These are phyloP conservation scores for Echinarachnius parma DNA, from an alignment of 53 echinoderm and acorn worm genomes.

Conservation along the genomic window DNA sequence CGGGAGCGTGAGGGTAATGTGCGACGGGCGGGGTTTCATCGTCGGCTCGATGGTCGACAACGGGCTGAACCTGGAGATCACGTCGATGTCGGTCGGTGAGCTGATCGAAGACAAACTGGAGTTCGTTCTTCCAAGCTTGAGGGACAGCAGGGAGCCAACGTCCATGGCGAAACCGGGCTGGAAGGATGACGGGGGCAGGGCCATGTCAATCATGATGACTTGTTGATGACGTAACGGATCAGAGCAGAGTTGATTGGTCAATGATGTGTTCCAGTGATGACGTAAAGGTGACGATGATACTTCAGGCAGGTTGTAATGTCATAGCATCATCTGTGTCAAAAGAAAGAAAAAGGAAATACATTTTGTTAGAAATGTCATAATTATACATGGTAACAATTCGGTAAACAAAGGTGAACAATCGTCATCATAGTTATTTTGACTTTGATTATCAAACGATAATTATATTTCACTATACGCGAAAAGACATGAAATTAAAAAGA, in stretches of 20 bases:
- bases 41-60: background rate
- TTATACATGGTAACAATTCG: too few species aligned
- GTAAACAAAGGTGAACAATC: too few species aligned
- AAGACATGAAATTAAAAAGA: too few species aligned
- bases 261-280: slow-evolving; percentile 24
- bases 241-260: slow-evolving; percentile 2
- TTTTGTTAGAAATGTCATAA: background rate
- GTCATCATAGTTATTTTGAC: too few species aligned
- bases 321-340: slow-evolving; percentile 9
- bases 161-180: slow-evolving; percentile 4
- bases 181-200: slow-evolving; percentile 17
- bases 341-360: background rate
- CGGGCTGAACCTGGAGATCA: slow-evolving; percentile 4
- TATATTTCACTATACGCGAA: too few species aligned
- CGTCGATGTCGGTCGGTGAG: slow-evolving; percentile 18
- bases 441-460: too few species aligned
- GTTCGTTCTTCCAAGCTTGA: slow-evolving; percentile 13
- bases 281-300: slow-evolving; percentile 7
- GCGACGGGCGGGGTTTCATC: slow-evolving; percentile 11
- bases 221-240: slow-evolving; percentile 12
- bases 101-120: background rate
- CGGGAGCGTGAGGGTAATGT: slow-evolving; percentile 21
- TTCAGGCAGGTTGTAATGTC: background rate
- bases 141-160: slow-evolving; percentile 12
- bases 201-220: slow-evolving; percentile 43